Evolutionary conservation across 2,113 vertebrate genomes (phyloP).

Genomic region (Hucho hucho): DNA sequence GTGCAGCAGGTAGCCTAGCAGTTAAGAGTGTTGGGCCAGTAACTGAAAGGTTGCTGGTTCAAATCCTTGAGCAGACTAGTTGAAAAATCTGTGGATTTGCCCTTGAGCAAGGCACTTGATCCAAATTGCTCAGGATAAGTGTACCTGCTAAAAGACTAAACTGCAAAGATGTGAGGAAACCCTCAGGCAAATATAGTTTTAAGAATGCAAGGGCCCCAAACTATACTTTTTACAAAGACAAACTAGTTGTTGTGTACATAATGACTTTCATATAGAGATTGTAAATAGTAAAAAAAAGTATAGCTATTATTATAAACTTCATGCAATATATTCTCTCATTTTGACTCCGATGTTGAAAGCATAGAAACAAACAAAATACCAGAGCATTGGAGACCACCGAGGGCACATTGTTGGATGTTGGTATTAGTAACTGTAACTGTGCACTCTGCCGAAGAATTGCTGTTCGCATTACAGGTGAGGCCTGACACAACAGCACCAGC

Average conservation of each 20-base stretch:
- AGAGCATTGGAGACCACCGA: slow-evolving; percentile 23
- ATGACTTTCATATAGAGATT: too few relatives aligned
- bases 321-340: not conserved
- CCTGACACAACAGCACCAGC: too few relatives aligned
- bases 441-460: slow-evolving; percentile 15
- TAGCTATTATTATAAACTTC: not conserved
- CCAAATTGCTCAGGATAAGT: too few relatives aligned
- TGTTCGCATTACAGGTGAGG: not conserved
- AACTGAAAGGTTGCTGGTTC: too few relatives aligned
- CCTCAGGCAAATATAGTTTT: not conserved
- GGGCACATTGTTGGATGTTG: rapidly evolving
- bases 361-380: slow-evolving; percentile 27
- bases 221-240: too few relatives aligned
- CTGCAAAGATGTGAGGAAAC: too few relatives aligned
- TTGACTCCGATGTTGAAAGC: too few relatives aligned
- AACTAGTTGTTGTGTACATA: too few relatives aligned
- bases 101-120: too few relatives aligned
- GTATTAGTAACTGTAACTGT: not conserved
- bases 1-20: not conserved
- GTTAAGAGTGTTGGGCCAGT: too few relatives aligned
- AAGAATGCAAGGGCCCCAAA: not conserved
- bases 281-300: not conserved
- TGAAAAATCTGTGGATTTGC: too few relatives aligned
- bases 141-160: not conserved
- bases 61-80: too few relatives aligned